These are phyloP conservation scores for Parnassius smintheus DNA, from an alignment of 2,888 invertebrate species.

Conservation along the genomic window DNA sequence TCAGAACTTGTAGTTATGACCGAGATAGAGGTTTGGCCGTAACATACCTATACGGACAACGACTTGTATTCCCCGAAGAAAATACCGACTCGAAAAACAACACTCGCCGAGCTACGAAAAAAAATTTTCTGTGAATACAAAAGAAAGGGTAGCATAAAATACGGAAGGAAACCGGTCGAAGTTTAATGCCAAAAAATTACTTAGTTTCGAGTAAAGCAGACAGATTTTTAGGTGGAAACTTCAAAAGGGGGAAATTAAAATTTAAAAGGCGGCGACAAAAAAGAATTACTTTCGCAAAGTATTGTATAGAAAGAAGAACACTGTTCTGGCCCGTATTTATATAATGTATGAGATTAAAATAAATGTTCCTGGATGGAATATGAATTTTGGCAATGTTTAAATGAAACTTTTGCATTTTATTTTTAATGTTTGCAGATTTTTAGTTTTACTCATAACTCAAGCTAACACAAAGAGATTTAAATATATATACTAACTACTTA, in stretches of 20 bases:
- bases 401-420: no score
- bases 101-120: slow-evolving; percentile 31
- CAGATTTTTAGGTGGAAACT: slow-evolving; percentile 17
- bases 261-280: slow-evolving; percentile 2
- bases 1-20: no score
- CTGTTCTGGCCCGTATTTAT: slow-evolving; percentile 12
- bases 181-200: slow-evolving; percentile 31
- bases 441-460: no score
- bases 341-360: slow-evolving; percentile 9
- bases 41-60: slow-evolving; percentile 7
- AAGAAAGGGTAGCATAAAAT: slow-evolving; percentile 29
- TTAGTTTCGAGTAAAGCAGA: slow-evolving; percentile 26
- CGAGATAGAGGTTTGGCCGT: not conserved
- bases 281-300: slow-evolving; percentile 12
- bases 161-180: slow-evolving; percentile 29
- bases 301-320: slow-evolving; percentile 7
- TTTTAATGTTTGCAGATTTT: no score
- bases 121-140: slow-evolving; percentile 34
- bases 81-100: slow-evolving; percentile 39
- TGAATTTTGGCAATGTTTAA: no score
- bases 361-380: slow-evolving; percentile 4
- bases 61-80: slow-evolving; percentile 34
- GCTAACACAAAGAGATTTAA: no score
- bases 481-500: no score
- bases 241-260: slow-evolving; percentile 15